A percentile compares a stretch with the other conserved stretches of the same genome.
Evolutionary conservation across 2,888 invertebrate genomes (phyloP).

Genomic region (Drosophila suboccidentalis): DNA sequence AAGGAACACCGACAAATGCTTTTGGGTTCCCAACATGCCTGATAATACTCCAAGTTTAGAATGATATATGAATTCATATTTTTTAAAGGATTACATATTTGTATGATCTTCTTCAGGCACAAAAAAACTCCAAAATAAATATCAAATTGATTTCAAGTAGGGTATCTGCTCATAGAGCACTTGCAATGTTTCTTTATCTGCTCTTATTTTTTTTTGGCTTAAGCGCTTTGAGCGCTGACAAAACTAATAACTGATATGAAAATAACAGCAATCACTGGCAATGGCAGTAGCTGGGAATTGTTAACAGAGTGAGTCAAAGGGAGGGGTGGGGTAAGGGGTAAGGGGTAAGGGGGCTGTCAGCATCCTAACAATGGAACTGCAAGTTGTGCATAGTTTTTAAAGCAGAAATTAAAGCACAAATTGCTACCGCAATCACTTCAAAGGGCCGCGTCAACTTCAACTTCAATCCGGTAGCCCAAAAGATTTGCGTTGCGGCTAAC

Average conservation of each 20-base stretch:
- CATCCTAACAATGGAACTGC: conserved; percentile 64
- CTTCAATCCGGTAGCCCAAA: conserved; percentile 67
- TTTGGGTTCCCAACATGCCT: too few species aligned
- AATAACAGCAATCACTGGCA: conserved; percentile 59
- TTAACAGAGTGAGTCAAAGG: neutral
- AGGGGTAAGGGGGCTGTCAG: neutral
- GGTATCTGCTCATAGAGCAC: conserved; percentile 3
- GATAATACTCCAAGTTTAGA: too few species aligned
- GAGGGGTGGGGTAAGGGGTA: neutral
- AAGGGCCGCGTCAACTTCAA: conserved; percentile 48
- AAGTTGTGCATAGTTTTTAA: conserved; percentile 78
- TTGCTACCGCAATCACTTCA: conserved; percentile 78
- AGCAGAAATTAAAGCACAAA: conserved; percentile 80
- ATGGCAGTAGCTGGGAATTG: conserved; percentile 2
- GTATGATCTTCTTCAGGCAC: too few species aligned
- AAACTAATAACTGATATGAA: conserved; percentile 61
- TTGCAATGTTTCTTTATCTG: neutral
- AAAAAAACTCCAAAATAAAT: too few species aligned
- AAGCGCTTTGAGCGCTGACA: conserved; percentile 50
- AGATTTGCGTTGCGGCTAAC: conserved; percentile 77
- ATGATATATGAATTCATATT: too few species aligned
- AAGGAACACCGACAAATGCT: too few species aligned
- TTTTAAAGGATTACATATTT: too few species aligned
- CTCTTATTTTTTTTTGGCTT: conserved; percentile 29
- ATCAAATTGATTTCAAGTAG: neutral